A percentile compares a stretch with the other conserved stretches of the same genome.
These are phyloP conservation scores for Rissa tridactyla DNA, from an alignment of 2,113 vertebrate genomes.

Conservation along the genomic window DNA sequence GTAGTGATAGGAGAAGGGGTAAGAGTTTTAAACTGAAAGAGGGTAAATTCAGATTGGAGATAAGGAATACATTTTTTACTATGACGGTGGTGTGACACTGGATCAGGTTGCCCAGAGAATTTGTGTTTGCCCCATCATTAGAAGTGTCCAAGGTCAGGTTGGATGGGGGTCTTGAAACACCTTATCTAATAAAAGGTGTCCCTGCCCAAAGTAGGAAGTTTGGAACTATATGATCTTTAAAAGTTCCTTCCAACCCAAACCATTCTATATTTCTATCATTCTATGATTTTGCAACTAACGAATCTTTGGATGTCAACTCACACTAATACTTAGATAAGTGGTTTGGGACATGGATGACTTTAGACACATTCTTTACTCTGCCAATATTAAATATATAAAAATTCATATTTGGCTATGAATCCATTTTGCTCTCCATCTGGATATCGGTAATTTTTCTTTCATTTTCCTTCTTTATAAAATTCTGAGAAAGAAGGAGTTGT, in stretches of 20 bases:
- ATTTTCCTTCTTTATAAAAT: not conserved
- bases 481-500: not conserved
- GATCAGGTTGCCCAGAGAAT: not conserved
- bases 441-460: not conserved
- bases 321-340: not conserved
- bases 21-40: not conserved
- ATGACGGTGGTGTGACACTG: not conserved
- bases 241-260: not conserved
- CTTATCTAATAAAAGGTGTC: not conserved
- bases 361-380: not conserved
- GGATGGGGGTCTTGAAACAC: not conserved
- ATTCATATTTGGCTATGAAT: not conserved
- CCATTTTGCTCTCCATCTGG: not conserved
- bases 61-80: not conserved
- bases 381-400: not conserved
- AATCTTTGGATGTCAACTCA: not conserved
- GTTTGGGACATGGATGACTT: not conserved
- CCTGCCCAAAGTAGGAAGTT: accelerated
- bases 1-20: not conserved
- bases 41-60: not conserved
- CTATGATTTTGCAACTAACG: not conserved
- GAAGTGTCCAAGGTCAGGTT: not conserved
- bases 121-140: no score
- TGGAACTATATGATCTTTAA: not conserved
- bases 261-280: not conserved